Percentiles rank a stretch among this genome's conserved stretches.
These are phyloP conservation scores for Bombus terrestris DNA, from an alignment of 1,140 invertebrate genomes.

Conservation along the genomic window DNA sequence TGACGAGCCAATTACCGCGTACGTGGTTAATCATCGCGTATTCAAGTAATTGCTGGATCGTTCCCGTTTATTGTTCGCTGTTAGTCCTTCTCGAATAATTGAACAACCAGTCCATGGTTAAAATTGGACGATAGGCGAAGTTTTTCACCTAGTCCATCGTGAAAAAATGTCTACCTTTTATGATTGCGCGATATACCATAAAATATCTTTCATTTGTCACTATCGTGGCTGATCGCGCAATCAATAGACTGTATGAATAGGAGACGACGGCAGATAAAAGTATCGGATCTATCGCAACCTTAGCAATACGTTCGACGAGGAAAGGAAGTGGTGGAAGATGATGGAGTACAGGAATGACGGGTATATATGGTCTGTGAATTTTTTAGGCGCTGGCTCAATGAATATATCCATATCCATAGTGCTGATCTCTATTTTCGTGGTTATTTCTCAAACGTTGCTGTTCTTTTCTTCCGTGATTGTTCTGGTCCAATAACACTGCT, in stretches of 20 bases:
- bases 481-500: too few species aligned
- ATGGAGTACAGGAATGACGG: conserved; percentile 1
- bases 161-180: background rate
- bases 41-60: conserved; percentile 3
- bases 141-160: background rate
- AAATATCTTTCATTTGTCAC: conserved; percentile 38
- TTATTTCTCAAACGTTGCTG: background rate
- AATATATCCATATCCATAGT: conserved; percentile 2
- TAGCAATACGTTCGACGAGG: background rate
- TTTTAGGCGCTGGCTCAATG: conserved; percentile 34
- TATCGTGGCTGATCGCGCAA: conserved; percentile 3
- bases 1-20: conserved; percentile 22
- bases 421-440: conserved; percentile 28
- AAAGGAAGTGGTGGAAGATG: background rate
- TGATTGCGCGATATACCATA: background rate
- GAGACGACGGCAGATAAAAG: background rate
- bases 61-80: background rate
- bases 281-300: conserved; percentile 5
- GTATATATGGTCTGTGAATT: conserved; percentile 44
- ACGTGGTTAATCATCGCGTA: conserved; percentile 26
- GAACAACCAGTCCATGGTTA: background rate
- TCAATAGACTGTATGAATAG: conserved; percentile 27
- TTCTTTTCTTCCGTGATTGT: conserved; percentile 9
- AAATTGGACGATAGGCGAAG: background rate
- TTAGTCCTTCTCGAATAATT: background rate